Evolutionary conservation across 1,140 invertebrate genomes (phyloP).

Genomic region (Platorchestia sp.): DNA sequence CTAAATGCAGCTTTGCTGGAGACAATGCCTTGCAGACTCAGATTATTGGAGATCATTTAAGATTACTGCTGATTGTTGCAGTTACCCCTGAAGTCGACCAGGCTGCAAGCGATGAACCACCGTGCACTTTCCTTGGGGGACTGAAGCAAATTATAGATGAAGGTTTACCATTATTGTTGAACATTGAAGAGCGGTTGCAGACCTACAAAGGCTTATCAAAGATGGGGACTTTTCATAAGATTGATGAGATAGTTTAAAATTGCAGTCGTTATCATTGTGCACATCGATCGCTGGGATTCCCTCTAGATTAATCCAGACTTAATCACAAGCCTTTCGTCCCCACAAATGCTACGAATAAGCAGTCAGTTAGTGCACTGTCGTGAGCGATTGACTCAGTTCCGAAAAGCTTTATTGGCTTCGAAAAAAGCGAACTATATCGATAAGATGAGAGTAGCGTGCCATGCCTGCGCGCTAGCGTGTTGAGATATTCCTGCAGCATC

Average conservation of each 20-base stretch:
- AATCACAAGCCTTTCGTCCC: not conserved
- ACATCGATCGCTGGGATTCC: not conserved
- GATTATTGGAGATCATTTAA: conserved; percentile 52
- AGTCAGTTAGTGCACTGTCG: not conserved
- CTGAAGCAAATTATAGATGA: conserved; percentile 1
- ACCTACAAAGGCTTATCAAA: not conserved
- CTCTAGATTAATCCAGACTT: not conserved
- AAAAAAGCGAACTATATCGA: not conserved
- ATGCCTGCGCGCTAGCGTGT: no score
- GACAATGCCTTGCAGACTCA: conserved; percentile 40
- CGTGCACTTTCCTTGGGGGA: not conserved
- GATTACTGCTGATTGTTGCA: conserved; percentile 33
- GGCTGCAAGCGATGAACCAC: not conserved
- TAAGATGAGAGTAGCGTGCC: no score
- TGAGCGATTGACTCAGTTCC: not conserved
- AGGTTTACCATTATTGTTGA: not conserved
- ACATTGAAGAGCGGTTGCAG: not conserved
- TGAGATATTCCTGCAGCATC: not conserved
- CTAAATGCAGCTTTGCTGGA: conserved; percentile 51
- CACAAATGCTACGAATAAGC: not conserved
- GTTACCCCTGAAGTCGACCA: conserved; percentile 1
- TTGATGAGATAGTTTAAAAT: conserved; percentile 16
- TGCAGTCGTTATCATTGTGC: not conserved
- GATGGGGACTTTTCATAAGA: not conserved
- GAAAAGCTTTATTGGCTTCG: not conserved